These are phyloP conservation scores for Anthonomus grandis DNA, from an alignment of 1,140 invertebrate species.

Conservation along the genomic window DNA sequence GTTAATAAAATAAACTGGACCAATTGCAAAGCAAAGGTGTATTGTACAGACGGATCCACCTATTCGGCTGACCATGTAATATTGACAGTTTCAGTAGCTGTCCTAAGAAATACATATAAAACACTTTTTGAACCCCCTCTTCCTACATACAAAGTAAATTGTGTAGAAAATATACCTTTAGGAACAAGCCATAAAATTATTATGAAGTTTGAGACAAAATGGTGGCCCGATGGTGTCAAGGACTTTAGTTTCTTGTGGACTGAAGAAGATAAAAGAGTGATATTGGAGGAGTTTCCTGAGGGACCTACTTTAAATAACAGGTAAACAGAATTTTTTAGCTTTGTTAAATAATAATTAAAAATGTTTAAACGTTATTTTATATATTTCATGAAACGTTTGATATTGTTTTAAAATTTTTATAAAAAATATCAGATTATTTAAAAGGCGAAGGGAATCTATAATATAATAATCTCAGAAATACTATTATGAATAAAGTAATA, in stretches of 20 bases:
- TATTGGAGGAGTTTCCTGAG: conserved; percentile 10
- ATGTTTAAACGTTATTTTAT: background rate
- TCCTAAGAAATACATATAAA: conserved; percentile 60
- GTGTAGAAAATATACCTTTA: conserved; percentile 64
- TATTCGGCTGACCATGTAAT: conserved; percentile 64
- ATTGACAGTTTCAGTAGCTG: conserved; percentile 65
- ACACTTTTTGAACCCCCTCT: conserved; percentile 61
- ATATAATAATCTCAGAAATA: too few relatives aligned
- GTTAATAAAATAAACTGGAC: conserved; percentile 52
- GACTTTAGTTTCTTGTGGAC: conserved; percentile 57
- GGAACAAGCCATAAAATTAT: conserved; percentile 77
- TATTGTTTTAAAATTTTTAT: too few relatives aligned
- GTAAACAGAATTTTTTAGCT: too few relatives aligned
- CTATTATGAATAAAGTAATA: too few relatives aligned
- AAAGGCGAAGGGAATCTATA: too few relatives aligned
- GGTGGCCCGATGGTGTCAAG: conserved; percentile 53
- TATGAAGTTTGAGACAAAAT: conserved; percentile 61
- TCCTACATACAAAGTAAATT: conserved; percentile 57
- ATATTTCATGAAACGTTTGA: too few relatives aligned
- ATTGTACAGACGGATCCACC: conserved; percentile 53
- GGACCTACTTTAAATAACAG: conserved; percentile 22
- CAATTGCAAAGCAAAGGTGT: conserved; percentile 22
- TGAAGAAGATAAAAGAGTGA: conserved; percentile 47
- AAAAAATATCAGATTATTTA: too few relatives aligned
- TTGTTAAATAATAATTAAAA: background rate